Percentiles rank a stretch among this genome's conserved stretches.
These are phyloP conservation scores for Omphaloscelis lunosa DNA, from an alignment of 2,888 invertebrate species.

Conservation along the genomic window DNA sequence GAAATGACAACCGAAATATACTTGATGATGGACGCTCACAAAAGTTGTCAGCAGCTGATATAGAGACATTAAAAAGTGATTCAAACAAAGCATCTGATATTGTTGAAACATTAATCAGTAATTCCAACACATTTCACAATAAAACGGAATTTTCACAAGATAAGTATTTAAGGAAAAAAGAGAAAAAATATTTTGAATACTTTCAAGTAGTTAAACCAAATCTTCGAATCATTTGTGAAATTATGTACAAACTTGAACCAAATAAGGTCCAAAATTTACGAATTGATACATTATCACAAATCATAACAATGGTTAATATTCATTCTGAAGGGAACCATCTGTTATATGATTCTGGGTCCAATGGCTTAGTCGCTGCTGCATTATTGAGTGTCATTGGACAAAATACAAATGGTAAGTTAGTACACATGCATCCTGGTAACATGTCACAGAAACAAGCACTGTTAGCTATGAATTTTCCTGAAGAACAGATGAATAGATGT, in stretches of 20 bases:
- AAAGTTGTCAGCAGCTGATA: constrained; percentile 95
- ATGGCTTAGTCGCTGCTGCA: constrained; percentile 95
- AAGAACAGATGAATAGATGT: constrained; percentile 93
- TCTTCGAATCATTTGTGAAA: constrained; percentile 95
- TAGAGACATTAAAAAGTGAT: constrained; percentile 94
- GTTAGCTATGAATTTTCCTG: constrained; percentile 94
- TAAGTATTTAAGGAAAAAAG: constrained; percentile 98
- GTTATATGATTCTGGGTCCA: constrained; percentile 96
- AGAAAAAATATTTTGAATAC: constrained; percentile 97
- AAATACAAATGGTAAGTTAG: constrained; percentile 91
- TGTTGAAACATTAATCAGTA: constrained; percentile 96
- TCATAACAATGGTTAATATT: constrained; percentile 95
- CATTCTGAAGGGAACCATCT: constrained; percentile 94
- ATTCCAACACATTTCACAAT: constrained; percentile 96
- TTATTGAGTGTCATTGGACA: constrained; percentile 94
- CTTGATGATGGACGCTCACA: constrained; percentile 95
- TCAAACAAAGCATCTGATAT: constrained; percentile 95
- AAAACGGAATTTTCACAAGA: constrained; percentile 98
- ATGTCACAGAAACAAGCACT: constrained; percentile 95
- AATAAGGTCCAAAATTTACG: constrained; percentile 94
- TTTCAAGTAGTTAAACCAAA: constrained; percentile 95
- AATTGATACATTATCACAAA: constrained; percentile 96
- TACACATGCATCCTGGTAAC: constrained; percentile 95
- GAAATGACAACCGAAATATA: constrained; percentile 96
- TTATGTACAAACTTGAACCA: constrained; percentile 95